Conservation (phyloP, 2,113 vertebrate genomes). For the Xenopus laevis region DNA sequence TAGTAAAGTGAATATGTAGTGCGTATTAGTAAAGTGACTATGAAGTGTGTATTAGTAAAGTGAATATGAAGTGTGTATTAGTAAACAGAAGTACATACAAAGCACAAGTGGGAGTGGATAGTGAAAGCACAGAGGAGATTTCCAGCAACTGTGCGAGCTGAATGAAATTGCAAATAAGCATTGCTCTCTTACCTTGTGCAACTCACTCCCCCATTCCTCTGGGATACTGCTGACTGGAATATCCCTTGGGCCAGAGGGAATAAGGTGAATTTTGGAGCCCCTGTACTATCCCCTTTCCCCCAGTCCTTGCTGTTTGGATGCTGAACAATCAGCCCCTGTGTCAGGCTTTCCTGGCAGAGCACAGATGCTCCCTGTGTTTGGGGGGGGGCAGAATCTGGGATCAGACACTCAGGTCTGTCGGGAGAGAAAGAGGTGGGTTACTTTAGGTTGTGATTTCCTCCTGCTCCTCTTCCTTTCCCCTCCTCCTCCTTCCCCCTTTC, state of each 20-base stretch:
- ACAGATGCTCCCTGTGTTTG: constrained; percentile 1
- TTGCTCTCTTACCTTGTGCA: constrained; percentile 12
- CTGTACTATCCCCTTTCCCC: background rate
- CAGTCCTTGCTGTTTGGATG: background rate
- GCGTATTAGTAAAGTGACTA: background rate
- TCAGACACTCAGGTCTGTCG: constrained; percentile 33
- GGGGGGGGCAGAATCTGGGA: constrained; percentile 1
- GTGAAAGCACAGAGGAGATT: background rate
- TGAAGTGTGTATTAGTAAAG: no score
- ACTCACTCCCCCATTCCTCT: constrained; percentile 23
- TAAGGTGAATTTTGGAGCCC: background rate
- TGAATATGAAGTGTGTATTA: background rate
- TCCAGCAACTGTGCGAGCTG: background rate
- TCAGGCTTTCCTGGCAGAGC: constrained; percentile 14
- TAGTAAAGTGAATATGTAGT: background rate
- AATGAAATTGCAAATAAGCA: background rate
- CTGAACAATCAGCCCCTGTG: background rate
- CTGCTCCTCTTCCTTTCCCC: background rate
- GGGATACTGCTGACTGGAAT: background rate
- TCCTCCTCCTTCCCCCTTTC: background rate
- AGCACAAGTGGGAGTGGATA: constrained; percentile 19
- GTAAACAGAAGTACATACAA: background rate
- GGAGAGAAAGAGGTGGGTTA: constrained; percentile 43
- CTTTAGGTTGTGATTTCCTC: background rate
- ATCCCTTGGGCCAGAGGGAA: background rate